Base-by-base conservation (phyloP, 1,140 invertebrate species). In the Drosophila mauritiana region DNA sequence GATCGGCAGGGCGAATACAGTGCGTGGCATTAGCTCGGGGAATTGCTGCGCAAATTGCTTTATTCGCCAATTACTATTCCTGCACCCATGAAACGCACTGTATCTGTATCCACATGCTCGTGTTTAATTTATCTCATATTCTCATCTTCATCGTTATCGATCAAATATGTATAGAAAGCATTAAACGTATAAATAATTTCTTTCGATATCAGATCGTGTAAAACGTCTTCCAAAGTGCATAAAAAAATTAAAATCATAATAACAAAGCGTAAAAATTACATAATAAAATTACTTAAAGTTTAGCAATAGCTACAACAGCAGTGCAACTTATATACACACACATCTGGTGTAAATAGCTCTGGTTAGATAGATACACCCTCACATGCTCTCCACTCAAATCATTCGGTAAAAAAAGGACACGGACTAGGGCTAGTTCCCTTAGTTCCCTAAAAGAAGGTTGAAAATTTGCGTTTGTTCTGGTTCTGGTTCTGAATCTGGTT, bases 381-480 rank as follows among this genome's bases (percentile, higher is more conserved):
- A 43, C 10, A 43, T 43, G 25, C 10, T 31, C 37, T 8, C 15
- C 37, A 5, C 13, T 11, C 31, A 52, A 36, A 55, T 55, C 37
- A 25, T 42, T 54, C 13, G 17, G 20, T 48, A 17, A 51, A 53
- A 59, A 39, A 17, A 22, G 20, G 40, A 36, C 17, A 17, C 31
- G 27, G 11, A 10, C 15, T 42, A 36, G 12, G 15, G 15, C 15
- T 42, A 36, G 12, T 39, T 46, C 0, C 13, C 27, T 17, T 22
- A 22, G 20, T 22, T 10, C 8, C 31, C 27, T 53, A 68, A 31
- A 68, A 68, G 74, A 91, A 91, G 37, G 90, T 91, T 56, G 90
- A 91, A 80, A 91, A 91, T 53, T 91, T 91, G 54, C 90, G 83
- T 72, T 91, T 91, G 64, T 91, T 91, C 49, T 91, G 86, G 53